Evolutionary conservation across 2,888 invertebrate species (phyloP), one percentile per base, ranked within the genome.

Genomic region (Drosophila putrida): DNA sequence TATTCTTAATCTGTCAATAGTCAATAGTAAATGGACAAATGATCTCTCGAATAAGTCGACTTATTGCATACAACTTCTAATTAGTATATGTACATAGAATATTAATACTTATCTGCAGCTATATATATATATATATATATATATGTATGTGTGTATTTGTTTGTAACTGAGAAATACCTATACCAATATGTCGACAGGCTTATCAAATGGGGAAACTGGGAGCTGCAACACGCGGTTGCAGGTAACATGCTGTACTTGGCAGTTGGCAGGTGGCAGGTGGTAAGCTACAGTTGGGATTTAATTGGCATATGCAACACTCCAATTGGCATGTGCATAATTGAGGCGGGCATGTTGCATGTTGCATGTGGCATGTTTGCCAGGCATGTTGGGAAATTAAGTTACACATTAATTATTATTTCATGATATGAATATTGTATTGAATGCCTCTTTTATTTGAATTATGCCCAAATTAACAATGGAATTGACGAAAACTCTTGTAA

Each of bases 381-480:
- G 44, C 13, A 27, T 27, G 27, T 51, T 20, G 60, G 27, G 9
- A 39, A 28, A 28, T 20, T 35, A 15, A 15, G 13, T 8, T 36
- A 10, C 5, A 5, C 20, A 20, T 36, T 64, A 28, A 20, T 31
- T 8, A 50, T 44, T 33, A 67, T 57, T 55, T 43, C n/a, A 33
- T 54, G 33, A 6, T 25, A 10, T 5, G 4, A 11, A 36, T 0
- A 9, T 46, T 46, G n/a, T 6, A 13, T 8, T 9, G 9, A 35
- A 35, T 1, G 2, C 35, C 0, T 35, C 35, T 9, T 10, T 8
- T 57, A 5, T 6, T 20, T 46, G 25, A 54, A 59, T 65, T 65
- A 46, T 46, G 33, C 72, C 39, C 31, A 41, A 60, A 47, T 63
- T 77, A 58, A 46, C 68, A 64, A 43, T 55, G 36, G 11, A 31